Base-by-base conservation (phyloP, 2,888 invertebrate genomes). In the Cremastinae sp. region DNA sequence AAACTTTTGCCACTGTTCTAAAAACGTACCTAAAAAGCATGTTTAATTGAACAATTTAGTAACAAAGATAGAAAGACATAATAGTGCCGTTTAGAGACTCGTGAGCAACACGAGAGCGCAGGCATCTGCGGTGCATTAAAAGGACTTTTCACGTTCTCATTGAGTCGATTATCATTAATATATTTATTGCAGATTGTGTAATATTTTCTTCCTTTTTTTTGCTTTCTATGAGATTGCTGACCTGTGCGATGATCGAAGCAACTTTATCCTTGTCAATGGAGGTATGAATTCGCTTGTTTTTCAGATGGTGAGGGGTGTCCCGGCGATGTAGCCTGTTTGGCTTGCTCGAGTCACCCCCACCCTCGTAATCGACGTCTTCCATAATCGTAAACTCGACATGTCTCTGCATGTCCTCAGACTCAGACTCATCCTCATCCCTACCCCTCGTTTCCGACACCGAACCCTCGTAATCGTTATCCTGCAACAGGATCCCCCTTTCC, bases 261-360 rank as follows among this genome's bases (percentile, higher is more conserved):
- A 94, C 93, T 90, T 94, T 94, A 87, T 94, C 94, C 90, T 93
- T 92, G 89, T 93, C 93, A 82, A 92, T 88, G 80, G 92, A 90
- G 79, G 92, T 90, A 88, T 94, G 93, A 84, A 98, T 96, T 87
- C 98, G 94, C 90, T 98, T 98, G 92, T 98, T 98, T 93, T 99
- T 99, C 88, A 98, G 93, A 91, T 99, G 98, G 92, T 99, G 99
- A 58, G 99, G 99, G 18, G 99, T 99, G 92, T 99, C 99, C 85
- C 99, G 94, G 76, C 96, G 93, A 89, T 96, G 95, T 77, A 97
- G 93, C 75, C 94, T 92, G 85, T 93, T 93, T 68, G 93, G 94
- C 83, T 92, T 91, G 79, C 91, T 90, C 61, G 90, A 88, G 75
- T 91, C 91, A 78, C 89, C 90, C 80, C 90, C 91, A 81, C 91